Percentiles rank a stretch among this genome's conserved stretches.
Evolutionary conservation across 30 jellyfish, hydroid and myxozoan genomes (phyloP).

Genomic region (Hydra vulgaris): DNA sequence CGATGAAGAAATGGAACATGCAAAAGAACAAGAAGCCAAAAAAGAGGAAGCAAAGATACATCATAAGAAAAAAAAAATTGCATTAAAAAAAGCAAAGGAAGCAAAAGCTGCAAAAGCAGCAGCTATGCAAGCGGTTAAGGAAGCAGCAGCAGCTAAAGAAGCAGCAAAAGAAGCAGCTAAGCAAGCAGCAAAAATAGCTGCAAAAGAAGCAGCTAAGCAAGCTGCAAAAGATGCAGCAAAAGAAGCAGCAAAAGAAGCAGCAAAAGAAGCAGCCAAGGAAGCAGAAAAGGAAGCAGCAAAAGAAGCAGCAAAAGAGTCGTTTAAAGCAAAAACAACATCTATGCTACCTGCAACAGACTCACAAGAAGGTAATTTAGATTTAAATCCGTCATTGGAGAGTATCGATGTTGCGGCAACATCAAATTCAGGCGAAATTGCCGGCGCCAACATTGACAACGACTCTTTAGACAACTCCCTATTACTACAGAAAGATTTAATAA

Average conservation of each 20-base stretch:
- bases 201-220: not conserved
- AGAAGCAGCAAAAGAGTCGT: not conserved
- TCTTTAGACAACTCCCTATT: not conserved
- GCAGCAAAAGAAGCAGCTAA: not conserved
- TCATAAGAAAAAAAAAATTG: constrained; percentile 9
- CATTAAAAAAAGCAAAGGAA: constrained; percentile 3
- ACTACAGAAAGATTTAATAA: not conserved
- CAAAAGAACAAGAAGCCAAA: constrained; percentile 7
- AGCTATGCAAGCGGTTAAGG: constrained; percentile 3
- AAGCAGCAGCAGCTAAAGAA: constrained; percentile 14
- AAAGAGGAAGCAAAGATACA: constrained; percentile 8
- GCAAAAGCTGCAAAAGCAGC: not conserved
- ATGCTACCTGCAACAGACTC: not conserved
- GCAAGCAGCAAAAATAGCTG: constrained; percentile 1
- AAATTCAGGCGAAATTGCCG: constrained; percentile 3
- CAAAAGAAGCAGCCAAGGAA: not conserved
- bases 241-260: constrained; percentile 19
- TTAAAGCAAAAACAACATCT: not conserved
- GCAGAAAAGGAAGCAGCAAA: not conserved
- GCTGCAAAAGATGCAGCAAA: constrained; percentile 19
- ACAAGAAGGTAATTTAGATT: constrained; percentile 3
- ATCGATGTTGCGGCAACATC: not conserved
- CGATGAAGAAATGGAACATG: constrained; percentile 13
- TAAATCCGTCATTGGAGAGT: not conserved
- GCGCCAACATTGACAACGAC: not conserved